Percentiles rank a stretch among this genome's conserved stretches.
These are phyloP conservation scores for Piaya cayana DNA, from an alignment of 2,113 vertebrate species.

Conservation along the genomic window DNA sequence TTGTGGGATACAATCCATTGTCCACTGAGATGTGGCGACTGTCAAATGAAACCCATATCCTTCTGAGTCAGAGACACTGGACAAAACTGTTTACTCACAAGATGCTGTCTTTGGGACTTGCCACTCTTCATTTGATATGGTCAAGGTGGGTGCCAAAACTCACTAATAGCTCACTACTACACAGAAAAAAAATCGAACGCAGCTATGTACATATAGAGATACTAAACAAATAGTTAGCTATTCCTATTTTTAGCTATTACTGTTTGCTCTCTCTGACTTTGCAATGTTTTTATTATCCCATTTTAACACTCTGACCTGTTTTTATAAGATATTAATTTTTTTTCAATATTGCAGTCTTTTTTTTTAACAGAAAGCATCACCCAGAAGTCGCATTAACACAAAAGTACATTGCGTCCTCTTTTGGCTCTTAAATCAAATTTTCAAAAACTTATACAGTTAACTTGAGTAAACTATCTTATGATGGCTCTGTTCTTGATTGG, in stretches of 20 bases:
- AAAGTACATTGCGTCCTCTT: background rate
- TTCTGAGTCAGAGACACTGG: background rate
- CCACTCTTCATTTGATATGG: background rate
- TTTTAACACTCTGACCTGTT: background rate
- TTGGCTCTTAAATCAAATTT: background rate
- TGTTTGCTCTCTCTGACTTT: background rate
- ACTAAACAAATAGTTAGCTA: background rate
- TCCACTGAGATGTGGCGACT: background rate
- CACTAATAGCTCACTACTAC: background rate
- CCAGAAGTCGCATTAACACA: background rate
- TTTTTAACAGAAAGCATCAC: background rate
- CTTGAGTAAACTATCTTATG: background rate
- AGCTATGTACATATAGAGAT: background rate
- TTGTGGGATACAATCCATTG: background rate
- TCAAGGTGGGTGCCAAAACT: background rate
- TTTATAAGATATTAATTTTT: background rate
- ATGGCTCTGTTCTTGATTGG: background rate
- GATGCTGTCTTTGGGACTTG: background rate
- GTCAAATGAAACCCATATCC: background rate
- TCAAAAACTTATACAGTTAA: background rate
- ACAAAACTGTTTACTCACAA: background rate
- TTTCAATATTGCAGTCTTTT: background rate
- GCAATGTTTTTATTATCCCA: background rate
- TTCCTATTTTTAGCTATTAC: background rate
- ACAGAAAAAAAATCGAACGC: background rate